Evolutionary conservation across 2,888 invertebrate genomes (phyloP), one percentile per base, ranked within the genome.

Genomic region (Drosophila meridiana): DNA sequence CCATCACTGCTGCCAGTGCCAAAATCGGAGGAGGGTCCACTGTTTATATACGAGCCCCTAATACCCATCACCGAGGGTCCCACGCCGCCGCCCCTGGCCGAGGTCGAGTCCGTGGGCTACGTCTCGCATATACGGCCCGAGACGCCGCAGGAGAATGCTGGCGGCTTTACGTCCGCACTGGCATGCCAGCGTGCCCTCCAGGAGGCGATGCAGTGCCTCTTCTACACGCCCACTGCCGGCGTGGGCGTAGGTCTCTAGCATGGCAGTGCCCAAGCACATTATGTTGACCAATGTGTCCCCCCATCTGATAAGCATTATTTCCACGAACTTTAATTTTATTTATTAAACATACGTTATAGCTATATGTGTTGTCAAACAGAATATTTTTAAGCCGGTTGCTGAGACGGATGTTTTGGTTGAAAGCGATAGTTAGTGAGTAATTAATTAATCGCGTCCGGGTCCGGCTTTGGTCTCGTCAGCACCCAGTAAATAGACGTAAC

Each of bases 161-260:
- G 98, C 11, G 99, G 99, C 1, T 99, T 97, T 92, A 95, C 95
- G n/a, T 95, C 97, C 0, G 95, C 95, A 3, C 94, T 97, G 80
- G 97, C 98, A 0, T 98, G 98, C 90, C 94, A 97, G 73, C 94
- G 98, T 72, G 98, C 98, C 0, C 92, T 99, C 48, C 97, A 98
- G 90, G 98, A 98, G 91, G 97, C 98, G 0, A 94, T 98, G 90
- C 95, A 96, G 68, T 98, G 97, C 9, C 94, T 97, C 11, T 93
- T 89, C 67, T 91, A 92, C 68, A 92, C 92, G 13, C 82, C 90
- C 26, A 80, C 63, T 14, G 55, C 77, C 1, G 87, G 82, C 14
- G 43, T 74, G 3, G 50, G 63, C 7, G 42, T 72, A 2, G 69
- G 34, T 28, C 57, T 43, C 56, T 76, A 70, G 3, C 28, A 6